phyloP scores from a whole-genome alignment of 1,140 invertebrate species.

The Monochamus saltuarius region DNA sequence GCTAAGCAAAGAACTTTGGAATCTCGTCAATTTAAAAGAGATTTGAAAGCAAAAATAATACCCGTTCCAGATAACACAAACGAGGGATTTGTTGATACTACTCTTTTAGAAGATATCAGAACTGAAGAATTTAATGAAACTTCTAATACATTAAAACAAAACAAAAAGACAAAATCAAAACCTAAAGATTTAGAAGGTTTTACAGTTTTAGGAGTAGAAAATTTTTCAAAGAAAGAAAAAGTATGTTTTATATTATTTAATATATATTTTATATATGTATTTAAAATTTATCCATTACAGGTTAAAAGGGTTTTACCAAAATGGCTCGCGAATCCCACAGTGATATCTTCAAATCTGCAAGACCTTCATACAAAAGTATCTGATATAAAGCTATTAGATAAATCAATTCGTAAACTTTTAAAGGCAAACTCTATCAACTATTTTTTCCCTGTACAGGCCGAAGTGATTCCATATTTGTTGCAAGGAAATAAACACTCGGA shows the following conservation, averaged over 20 bases:
- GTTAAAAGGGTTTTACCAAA: slow-evolving; percentile 70
- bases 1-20: slow-evolving; percentile 29
- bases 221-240: slow-evolving; percentile 36
- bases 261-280: slow-evolving; percentile 6
- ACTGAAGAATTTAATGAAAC: slow-evolving; percentile 11
- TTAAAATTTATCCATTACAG: slow-evolving; percentile 24
- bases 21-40: slow-evolving; percentile 28
- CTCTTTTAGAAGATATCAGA: slow-evolving; percentile 11
- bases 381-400: slow-evolving; percentile 62
- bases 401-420: slow-evolving; percentile 64
- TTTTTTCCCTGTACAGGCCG: slow-evolving; percentile 86
- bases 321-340: slow-evolving; percentile 81
- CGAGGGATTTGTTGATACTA: slow-evolving; percentile 33
- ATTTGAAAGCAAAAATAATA: slow-evolving; percentile 27
- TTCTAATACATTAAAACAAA: slow-evolving; percentile 20
- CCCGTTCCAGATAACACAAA: slow-evolving; percentile 26
- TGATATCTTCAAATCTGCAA: slow-evolving; percentile 72
- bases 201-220: slow-evolving; percentile 43
- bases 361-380: slow-evolving; percentile 61
- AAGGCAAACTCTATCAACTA: slow-evolving; percentile 71
- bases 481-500: slow-evolving; percentile 53
- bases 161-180: slow-evolving; percentile 29
- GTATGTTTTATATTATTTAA: slow-evolving; percentile 26
- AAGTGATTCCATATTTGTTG: slow-evolving; percentile 81
- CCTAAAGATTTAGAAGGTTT: slow-evolving; percentile 36